Conservation (phyloP, 1,140 invertebrate species). For the Caenorhabditis tropicalis region DNA sequence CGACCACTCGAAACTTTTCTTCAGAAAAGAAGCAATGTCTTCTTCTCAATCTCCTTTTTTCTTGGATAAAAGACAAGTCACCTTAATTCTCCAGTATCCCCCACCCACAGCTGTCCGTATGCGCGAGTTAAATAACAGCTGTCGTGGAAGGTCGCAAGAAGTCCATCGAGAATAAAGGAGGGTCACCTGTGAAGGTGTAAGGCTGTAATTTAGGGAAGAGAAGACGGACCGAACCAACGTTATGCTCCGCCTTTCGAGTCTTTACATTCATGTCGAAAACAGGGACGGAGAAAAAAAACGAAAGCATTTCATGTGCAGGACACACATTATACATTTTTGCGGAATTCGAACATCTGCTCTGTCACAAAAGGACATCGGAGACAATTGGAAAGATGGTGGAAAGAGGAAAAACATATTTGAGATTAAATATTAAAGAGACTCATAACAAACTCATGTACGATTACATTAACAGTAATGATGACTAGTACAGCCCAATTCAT, state of each 20-base stretch:
- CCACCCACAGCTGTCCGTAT: background rate
- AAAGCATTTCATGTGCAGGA: background rate
- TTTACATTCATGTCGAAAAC: background rate
- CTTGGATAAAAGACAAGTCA: background rate
- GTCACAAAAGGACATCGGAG: background rate
- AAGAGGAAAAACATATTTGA: background rate
- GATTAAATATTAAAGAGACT: no score
- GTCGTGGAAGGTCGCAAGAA: conserved; percentile 25
- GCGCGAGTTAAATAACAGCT: conserved; percentile 23
- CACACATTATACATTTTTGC: background rate
- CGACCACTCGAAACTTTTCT: conserved; percentile 21
- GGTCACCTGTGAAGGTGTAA: background rate
- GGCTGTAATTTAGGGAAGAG: conserved; percentile 24
- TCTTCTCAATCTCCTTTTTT: background rate
- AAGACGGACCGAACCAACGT: background rate
- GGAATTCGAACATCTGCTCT: background rate
- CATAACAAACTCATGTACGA: no score
- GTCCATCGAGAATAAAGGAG: conserved; percentile 21
- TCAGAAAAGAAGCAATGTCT: background rate
- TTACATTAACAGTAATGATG: background rate
- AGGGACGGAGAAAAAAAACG: background rate
- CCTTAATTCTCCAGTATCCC: background rate
- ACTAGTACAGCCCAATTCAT: background rate
- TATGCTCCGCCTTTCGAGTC: background rate
- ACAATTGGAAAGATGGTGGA: background rate